Evolutionary conservation across 2,888 invertebrate genomes (phyloP).

Genomic region (Gonocerus acuteangulatus): DNA sequence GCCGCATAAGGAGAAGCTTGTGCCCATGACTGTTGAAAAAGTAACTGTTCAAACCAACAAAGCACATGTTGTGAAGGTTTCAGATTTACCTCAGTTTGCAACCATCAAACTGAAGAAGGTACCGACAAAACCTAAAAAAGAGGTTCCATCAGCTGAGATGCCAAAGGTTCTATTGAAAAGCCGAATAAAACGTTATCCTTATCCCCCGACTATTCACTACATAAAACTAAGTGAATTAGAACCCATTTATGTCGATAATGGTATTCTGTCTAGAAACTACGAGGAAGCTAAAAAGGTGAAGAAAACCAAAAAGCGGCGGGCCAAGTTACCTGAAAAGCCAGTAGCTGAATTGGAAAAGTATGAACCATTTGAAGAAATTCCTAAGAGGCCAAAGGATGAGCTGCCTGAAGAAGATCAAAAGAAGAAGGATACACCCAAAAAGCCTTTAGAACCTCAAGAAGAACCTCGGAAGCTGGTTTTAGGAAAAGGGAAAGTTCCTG

Average conservation of each 20-base stretch:
- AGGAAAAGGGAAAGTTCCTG: conserved; percentile 49
- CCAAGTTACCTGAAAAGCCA: conserved; percentile 37
- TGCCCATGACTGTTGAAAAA: conserved; percentile 39
- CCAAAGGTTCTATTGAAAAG: conserved; percentile 65
- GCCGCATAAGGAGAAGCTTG: conserved; percentile 1
- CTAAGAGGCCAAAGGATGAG: conserved; percentile 42
- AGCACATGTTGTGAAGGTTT: conserved; percentile 34
- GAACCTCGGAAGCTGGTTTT: conserved; percentile 45
- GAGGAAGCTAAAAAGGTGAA: conserved; percentile 40
- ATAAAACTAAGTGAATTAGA: conserved; percentile 42
- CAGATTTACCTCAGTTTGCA: conserved; percentile 54
- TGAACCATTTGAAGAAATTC: conserved; percentile 36
- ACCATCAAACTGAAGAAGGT: conserved; percentile 49
- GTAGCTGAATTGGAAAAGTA: conserved; percentile 37
- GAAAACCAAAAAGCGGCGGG: conserved; percentile 38
- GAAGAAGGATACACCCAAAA: conserved; percentile 36
- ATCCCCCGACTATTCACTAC: conserved; percentile 43
- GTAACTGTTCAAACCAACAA: conserved; percentile 44
- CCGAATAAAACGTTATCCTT: conserved; percentile 53
- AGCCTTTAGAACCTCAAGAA: conserved; percentile 44
- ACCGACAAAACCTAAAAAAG: conserved; percentile 47
- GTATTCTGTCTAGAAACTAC: conserved; percentile 40
- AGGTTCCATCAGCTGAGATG: conserved; percentile 45
- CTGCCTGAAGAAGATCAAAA: conserved; percentile 39
- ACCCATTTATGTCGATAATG: conserved; percentile 39